Base-by-base conservation (phyloP, 2,888 invertebrate species). In the Eledone cirrhosa region DNA sequence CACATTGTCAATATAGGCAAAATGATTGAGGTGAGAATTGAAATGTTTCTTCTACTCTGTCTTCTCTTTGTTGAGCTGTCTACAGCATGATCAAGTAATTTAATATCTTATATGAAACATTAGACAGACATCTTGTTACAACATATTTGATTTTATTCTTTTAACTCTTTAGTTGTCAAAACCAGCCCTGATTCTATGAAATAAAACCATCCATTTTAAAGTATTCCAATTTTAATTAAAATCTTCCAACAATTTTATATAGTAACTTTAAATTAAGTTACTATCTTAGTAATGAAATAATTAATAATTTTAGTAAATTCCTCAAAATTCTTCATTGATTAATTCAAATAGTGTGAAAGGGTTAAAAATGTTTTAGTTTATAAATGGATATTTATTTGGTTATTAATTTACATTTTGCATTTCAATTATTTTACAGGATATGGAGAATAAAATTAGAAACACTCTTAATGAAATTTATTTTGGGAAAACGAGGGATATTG, bases 371-470 rank as follows among this genome's bases (percentile, higher is more conserved):
- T 13, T 27, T 27, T 24, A 4, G 2, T 63, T 63, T 63, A 27
- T 63, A 24, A 2, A 24, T 63, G 14, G 11, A 41, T 41, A 41
- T 5, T 41, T 5, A 41, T 41, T 41, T 41, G 8, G 41, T 41
- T 41, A 41, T 41, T 41, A 41, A 41, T 41, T 41, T 41, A 41
- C 41, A 41, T 41, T 41, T 3, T 41, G 41, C 5, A 41, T 41
- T 41, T 41, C 41, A 41, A 41, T 29, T 78, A 31, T 48, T 85
- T 83, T n/a, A 22, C 86, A 92, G 92, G 99, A 99, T 88, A 99
- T 99, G 97, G 99, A 99, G 91, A 99, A 99, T 91, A 99, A 99
- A 93, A 99, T 99, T 90, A 94, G 99, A 86, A 97, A 96, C 91
- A 98, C 98, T 8, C 93, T 99, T 86, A 99, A 99, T 90, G 98